Base-by-base conservation (phyloP, 2,113 vertebrate species). In the Paracanthobrama guichenoti region DNA sequence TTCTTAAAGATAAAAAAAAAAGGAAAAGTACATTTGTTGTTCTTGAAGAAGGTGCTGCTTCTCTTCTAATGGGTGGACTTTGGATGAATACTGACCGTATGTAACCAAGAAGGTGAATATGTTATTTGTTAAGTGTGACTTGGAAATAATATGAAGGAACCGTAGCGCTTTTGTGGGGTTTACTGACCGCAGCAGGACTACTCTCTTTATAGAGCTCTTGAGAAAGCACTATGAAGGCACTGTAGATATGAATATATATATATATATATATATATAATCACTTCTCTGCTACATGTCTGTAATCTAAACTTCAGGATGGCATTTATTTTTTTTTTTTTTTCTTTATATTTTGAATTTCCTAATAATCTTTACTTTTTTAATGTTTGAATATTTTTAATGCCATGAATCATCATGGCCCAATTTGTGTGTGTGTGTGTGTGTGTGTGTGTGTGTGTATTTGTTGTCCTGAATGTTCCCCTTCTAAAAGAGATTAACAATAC, bases 391-490 rank as follows among this genome's bases (percentile, higher is more conserved):
- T 55, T 55, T 55, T 55, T 55, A 8, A 55, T 55, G 53, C 50
- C 50, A 46, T 42, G 26, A 3, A 24, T 57, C 24, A 24, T 12
- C 53, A 93, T 94, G 89, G 94, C 76, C 39, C 44, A 39, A 59
- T 89, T 94, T 94, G 35, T 39, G 35, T 39, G 6, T 7, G 39
- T 39, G 39, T 7, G 39, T 39, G 39, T 39, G 6, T 39, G 6
- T 39, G 93, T 95, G 91, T 91, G 35, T 55, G 2, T 50, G 11
- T 87, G 93, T 95, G 91, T 91, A 93, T 89, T 94, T 79, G 42
- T 26, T 85, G 39, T 73, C 84, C 81, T 89, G 28, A 69, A 74
- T 76, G 28, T 85, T 73, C 55, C 64, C 84, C 80, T 78, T 44
- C 60, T 46, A 82, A 75, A 79, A 60, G 71, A 82, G 81, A 89